Percentiles rank a stretch among this genome's conserved stretches.
These are phyloP conservation scores for Leucopsar rothschildi DNA, from an alignment of 2,113 vertebrate genomes.

Conservation along the genomic window DNA sequence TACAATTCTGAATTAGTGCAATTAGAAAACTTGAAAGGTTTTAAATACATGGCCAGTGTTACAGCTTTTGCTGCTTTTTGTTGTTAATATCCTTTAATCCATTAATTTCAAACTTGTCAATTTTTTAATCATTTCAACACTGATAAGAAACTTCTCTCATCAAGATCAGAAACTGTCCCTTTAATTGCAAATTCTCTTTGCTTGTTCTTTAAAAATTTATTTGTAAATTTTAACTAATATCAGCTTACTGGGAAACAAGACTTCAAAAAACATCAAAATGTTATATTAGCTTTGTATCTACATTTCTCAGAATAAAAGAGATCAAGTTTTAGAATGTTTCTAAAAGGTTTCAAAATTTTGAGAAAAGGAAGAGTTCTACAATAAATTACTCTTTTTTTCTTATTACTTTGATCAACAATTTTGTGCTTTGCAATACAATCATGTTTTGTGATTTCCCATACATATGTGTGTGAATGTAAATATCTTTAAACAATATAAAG, in stretches of 20 bases:
- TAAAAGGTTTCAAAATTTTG: not conserved
- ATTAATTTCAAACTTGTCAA: not conserved
- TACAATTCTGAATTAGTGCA: not conserved
- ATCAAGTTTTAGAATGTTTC: not conserved
- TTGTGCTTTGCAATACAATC: not conserved
- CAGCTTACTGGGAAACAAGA: not conserved
- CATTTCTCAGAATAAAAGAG: not conserved
- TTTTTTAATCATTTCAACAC: not conserved
- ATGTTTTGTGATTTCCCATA: not conserved
- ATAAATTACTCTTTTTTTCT: not conserved
- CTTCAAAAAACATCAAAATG: not conserved
- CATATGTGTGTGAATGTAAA: not conserved
- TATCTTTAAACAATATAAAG: not conserved
- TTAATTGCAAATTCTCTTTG: not conserved
- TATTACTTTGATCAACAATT: not conserved
- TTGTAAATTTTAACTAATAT: not conserved
- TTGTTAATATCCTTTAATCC: not conserved
- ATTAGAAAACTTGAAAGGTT: fast-evolving
- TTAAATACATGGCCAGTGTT: not conserved
- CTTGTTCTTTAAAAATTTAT: not conserved
- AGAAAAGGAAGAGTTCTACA: not conserved
- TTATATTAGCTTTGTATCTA: not conserved
- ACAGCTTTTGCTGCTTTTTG: not conserved
- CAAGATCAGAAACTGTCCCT: not conserved
- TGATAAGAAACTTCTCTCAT: not conserved